A percentile compares a stretch with the other conserved stretches of the same genome.
Evolutionary conservation across 2,888 invertebrate species (phyloP).

Genomic region (Sipunculus nudus): DNA sequence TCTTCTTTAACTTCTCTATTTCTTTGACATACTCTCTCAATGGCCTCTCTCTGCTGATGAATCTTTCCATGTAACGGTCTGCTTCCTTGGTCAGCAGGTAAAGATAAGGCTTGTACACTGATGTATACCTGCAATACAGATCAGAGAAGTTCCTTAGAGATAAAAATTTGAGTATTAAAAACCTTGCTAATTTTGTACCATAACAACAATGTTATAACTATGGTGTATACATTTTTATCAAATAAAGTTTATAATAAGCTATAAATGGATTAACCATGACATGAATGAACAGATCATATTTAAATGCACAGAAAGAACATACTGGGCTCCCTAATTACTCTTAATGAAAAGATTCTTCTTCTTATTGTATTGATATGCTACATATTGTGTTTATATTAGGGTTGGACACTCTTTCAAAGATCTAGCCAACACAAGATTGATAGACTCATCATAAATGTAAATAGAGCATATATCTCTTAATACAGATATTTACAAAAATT

Average conservation of each 20-base stretch:
- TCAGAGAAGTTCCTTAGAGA: background rate
- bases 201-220: background rate
- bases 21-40: slow-evolving; percentile 58
- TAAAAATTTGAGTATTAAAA: background rate
- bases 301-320: no score
- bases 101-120: slow-evolving; percentile 56
- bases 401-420: no score
- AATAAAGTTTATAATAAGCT: background rate
- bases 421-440: no score
- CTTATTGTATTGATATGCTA: no score
- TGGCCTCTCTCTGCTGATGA: slow-evolving; percentile 54
- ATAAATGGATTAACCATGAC: no score
- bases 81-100: slow-evolving; percentile 56
- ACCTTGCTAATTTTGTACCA: background rate
- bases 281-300: no score
- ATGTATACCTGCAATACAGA: slow-evolving; percentile 52
- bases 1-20: slow-evolving; percentile 59
- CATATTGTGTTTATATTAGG: no score
- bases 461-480: no score
- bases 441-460: no score
- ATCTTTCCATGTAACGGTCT: slow-evolving; percentile 53
- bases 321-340: no score
- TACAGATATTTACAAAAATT: no score
- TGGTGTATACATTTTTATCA: background rate
- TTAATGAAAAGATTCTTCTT: no score